Percentiles rank a stretch among this genome's conserved stretches.
These are phyloP conservation scores for Crocuta crocuta DNA, from an alignment of 2,113 vertebrate genomes.

Conservation along the genomic window DNA sequence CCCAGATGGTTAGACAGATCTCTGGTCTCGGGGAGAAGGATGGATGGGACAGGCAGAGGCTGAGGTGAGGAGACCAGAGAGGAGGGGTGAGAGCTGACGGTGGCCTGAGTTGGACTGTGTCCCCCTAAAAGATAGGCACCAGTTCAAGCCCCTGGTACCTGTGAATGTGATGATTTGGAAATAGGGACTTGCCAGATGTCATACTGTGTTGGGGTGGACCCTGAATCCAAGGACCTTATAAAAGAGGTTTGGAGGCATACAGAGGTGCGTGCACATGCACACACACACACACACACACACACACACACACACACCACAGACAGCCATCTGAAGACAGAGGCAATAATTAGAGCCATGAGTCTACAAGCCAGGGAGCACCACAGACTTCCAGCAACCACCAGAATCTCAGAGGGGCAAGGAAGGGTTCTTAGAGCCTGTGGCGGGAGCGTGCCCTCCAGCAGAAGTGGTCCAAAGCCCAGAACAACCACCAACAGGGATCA, in stretches of 20 bases:
- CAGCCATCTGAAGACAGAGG: background rate
- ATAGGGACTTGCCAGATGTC: background rate
- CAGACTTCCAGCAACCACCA: background rate
- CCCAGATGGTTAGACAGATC: background rate
- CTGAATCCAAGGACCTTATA: background rate
- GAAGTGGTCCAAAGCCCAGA: background rate
- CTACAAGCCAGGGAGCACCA: background rate
- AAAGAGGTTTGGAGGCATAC: background rate
- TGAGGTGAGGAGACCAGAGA: background rate
- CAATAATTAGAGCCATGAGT: background rate
- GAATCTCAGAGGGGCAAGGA: background rate
- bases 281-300: background rate
- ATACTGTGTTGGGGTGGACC: background rate
- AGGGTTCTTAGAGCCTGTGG: fast-evolving
- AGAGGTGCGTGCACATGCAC: background rate
- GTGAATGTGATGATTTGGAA: background rate
- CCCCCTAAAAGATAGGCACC: background rate
- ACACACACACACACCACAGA: background rate
- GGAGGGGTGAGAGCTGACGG: background rate
- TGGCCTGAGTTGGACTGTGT: too few species aligned
- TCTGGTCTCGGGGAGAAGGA: background rate
- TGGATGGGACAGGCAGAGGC: background rate
- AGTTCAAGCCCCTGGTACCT: background rate
- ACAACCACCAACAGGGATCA: background rate
- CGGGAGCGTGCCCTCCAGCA: too few species aligned